Conservation (phyloP, 2,797 vertebrate species). For the Falco berigora region DNA sequence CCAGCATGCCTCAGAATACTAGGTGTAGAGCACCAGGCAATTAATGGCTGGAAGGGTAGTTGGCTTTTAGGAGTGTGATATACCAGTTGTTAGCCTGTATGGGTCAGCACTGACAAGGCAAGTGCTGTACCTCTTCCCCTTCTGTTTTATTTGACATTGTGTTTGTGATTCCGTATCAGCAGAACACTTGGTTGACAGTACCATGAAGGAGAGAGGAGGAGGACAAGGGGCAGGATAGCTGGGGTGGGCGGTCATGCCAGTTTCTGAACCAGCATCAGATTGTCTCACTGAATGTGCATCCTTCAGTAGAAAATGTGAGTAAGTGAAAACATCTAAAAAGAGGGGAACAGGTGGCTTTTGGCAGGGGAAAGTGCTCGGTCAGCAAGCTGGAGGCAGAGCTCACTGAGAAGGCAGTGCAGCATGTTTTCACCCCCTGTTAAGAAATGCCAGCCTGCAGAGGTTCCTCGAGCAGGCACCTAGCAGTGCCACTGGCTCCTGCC, state of each 20-base stretch:
- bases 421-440: background rate
- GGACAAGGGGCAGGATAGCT: background rate
- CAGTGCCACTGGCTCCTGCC: background rate
- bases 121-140: background rate
- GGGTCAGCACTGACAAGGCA: background rate
- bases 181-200: background rate
- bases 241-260: fast-evolving
- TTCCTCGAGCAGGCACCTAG: fast-evolving
- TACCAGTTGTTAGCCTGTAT: background rate
- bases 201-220: background rate
- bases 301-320: background rate
- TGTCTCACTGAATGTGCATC: background rate
- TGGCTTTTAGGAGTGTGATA: background rate
- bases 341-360: background rate
- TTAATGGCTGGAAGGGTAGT: background rate
- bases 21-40: background rate
- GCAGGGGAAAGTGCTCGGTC: background rate
- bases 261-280: background rate
- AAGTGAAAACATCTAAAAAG: background rate
- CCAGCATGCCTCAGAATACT: background rate
- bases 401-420: background rate
- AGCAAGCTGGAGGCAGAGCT: background rate
- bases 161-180: background rate
- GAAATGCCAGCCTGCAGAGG: background rate
- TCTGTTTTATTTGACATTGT: background rate